Evolutionary conservation across 2,888 invertebrate species (phyloP), one percentile per base, ranked within the genome.

Genomic region (Pristionchus mayeri): DNA sequence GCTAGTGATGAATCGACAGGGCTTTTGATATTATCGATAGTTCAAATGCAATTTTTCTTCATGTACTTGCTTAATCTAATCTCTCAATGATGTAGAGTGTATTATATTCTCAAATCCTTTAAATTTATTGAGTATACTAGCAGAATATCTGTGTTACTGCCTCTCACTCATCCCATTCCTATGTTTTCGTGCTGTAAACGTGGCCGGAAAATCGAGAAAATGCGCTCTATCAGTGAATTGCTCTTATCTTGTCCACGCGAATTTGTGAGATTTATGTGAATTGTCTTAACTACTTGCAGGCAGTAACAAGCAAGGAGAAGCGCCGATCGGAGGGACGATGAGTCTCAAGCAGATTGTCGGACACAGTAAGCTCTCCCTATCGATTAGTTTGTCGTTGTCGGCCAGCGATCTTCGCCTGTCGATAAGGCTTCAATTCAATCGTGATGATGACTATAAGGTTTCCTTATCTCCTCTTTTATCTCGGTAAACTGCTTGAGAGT

Each of bases 281-380:
- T n/a, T n/a, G 44, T 9, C 13, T 11, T 63, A n/a, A 37, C 63
- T 3, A 13, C 63, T 78, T 78, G 24, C 76, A 78, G 76, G 48
- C 18, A 71, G 71, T 71, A 71, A 40, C 76, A 27, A 24, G 18
- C 76, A 9, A 7, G 21, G 4, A 30, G 6, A 21, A 21, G 34
- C 4, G 63, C 63, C 9, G 16, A 6, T n/a, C 21, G 30, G 48
- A 50, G 50, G 76, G 27, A 34, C 60, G 81, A 92, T 92, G 92
- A 90, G 91, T 78, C 88, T 92, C 85, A 92, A 92, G 86, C 88
- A 90, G 85, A 91, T 92, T 85, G 92, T 92, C 86, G 92, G 91
- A 78, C 89, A 91, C 86, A 92, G 92, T 92, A 71, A 90, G 91
- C n/a, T n/a, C n/a, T n/a, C n/a, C n/a, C n/a, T n/a, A n/a, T n/a